Evolutionary conservation across 2,888 invertebrate species (phyloP).

Genomic region (Perithous albicinctus): DNA sequence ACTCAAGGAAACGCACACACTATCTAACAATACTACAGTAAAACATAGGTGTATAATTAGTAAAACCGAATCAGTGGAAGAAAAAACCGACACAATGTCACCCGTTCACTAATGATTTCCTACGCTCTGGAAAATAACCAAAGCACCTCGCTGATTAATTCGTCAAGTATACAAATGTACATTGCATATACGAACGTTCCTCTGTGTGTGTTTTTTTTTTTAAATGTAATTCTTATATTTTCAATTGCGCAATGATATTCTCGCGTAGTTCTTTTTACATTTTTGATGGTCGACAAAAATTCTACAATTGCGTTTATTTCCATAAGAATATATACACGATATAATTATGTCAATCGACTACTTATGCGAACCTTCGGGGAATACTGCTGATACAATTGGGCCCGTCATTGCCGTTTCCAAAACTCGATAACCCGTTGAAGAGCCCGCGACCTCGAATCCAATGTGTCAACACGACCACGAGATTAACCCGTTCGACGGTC

Average conservation of each 20-base stretch:
- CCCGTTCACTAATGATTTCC: constrained; percentile 59
- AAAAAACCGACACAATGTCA: constrained; percentile 31
- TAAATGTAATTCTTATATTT: constrained; percentile 16
- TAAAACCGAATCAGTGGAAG: constrained; percentile 13
- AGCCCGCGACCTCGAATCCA: constrained; percentile 33
- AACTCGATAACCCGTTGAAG: neutral
- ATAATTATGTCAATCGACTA: constrained; percentile 1
- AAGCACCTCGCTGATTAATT: constrained; percentile 37
- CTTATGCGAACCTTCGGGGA: constrained; percentile 48
- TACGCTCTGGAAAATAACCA: constrained; percentile 43
- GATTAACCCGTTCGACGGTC: constrained; percentile 15
- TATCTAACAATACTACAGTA: neutral
- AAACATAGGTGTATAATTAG: constrained; percentile 23
- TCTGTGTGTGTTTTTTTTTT: neutral
- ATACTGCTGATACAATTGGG: constrained; percentile 3
- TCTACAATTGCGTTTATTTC: neutral
- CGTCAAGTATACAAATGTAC: constrained; percentile 13
- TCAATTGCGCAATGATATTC: constrained; percentile 17
- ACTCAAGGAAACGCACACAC: neutral
- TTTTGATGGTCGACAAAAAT: constrained; percentile 8
- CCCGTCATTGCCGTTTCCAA: constrained; percentile 20
- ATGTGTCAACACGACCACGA: constrained; percentile 15
- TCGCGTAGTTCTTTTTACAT: neutral
- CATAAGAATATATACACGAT: neutral
- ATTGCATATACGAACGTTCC: neutral